phyloP scores from a whole-genome alignment of 2,113 vertebrate species.

The Atherinomorus stipes region DNA sequence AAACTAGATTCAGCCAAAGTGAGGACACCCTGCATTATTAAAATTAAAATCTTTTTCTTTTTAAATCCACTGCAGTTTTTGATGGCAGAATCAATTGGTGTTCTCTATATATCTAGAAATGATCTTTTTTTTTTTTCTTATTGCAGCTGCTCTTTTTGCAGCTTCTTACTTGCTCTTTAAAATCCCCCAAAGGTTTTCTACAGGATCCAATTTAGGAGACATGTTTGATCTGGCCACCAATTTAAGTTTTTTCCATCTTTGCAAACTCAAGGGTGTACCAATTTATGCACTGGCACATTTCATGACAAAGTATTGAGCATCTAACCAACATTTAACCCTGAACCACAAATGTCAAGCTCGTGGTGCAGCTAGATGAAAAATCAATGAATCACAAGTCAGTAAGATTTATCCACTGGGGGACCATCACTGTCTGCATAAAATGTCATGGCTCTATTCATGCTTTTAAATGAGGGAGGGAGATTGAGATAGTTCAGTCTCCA shows the following conservation, averaged over 20 bases:
- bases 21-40: neutral
- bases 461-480: neutral
- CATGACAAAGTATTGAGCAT: neutral
- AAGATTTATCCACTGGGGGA: conserved; percentile 5
- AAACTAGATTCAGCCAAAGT: neutral
- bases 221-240: too few species aligned
- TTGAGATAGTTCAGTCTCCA: neutral
- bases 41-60: neutral
- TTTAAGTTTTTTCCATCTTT: too few species aligned
- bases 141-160: too few species aligned
- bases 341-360: neutral
- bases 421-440: neutral
- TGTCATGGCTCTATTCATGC: neutral
- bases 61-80: too few species aligned
- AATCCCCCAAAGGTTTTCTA: too few species aligned
- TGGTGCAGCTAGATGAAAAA: neutral
- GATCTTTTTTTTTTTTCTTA: too few species aligned
- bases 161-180: too few species aligned
- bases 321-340: conserved; percentile 14
- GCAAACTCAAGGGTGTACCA: too few species aligned
- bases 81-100: too few species aligned
- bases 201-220: too few species aligned
- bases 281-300: neutral
- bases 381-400: conserved; percentile 5
- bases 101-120: too few species aligned